Percentiles rank a stretch among this genome's conserved stretches.
Conservation (phyloP, 2,797 vertebrate species). For the Gambelia wislizenii region DNA sequence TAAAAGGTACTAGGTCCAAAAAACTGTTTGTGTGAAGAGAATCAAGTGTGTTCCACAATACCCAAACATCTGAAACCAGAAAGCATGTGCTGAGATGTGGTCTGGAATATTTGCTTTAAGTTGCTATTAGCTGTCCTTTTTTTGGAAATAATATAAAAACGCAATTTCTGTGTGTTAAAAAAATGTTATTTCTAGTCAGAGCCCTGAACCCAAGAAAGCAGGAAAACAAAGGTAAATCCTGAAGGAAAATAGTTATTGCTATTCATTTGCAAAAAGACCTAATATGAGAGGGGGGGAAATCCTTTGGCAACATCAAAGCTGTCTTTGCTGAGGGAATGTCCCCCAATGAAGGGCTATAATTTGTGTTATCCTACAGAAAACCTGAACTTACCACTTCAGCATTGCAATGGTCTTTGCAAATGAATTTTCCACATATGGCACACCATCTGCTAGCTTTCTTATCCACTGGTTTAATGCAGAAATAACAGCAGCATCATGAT, state of each 20-base stretch:
- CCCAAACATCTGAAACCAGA: not conserved
- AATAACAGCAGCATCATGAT: not conserved
- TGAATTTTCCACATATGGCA: not conserved
- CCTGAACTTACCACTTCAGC: no score
- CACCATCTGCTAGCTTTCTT: not conserved
- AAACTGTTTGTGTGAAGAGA: no score
- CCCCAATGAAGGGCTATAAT: no score
- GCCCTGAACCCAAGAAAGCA: not conserved
- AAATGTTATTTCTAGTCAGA: no score
- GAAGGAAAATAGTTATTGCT: no score
- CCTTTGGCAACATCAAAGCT: not conserved
- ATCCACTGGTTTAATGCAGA: not conserved
- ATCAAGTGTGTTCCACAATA: no score
- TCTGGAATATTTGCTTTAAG: not conserved
- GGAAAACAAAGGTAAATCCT: not conserved
- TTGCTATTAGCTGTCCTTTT: not conserved
- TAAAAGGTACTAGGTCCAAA: no score
- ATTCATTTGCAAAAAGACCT: no score
- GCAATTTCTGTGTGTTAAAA: no score
- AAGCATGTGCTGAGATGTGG: not conserved
- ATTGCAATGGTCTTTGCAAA: no score
- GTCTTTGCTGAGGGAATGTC: not conserved
- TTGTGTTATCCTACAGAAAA: no score
- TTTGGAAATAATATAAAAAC: not conserved
- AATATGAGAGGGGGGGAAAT: no score